Conservation (phyloP, 2,888 invertebrate genomes). For the Dryobotodes eremita region DNA sequence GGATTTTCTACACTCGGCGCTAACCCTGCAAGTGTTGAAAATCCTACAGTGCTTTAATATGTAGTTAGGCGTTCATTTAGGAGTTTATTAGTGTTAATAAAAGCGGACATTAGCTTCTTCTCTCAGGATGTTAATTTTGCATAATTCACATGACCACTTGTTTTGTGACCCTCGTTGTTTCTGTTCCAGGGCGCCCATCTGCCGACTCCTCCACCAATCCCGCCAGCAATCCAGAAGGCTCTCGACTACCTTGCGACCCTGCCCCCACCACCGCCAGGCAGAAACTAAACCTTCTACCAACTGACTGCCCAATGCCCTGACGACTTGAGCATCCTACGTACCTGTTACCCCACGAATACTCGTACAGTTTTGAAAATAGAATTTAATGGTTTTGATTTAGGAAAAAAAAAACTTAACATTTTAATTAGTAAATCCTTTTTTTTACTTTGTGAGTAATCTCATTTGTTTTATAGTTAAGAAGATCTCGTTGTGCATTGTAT, state of each 20-base stretch:
- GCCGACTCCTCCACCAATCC: constrained; percentile 94
- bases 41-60: neutral
- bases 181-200: constrained; percentile 92
- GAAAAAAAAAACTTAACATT: neutral
- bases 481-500: constrained; percentile 55
- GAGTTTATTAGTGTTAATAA: neutral
- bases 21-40: neutral
- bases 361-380: constrained; percentile 78
- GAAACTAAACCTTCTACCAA: constrained; percentile 69
- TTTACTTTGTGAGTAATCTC: constrained; percentile 18
- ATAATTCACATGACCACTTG: neutral
- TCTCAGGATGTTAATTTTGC: neutral
- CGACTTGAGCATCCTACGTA: constrained; percentile 65
- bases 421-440: neutral
- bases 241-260: constrained; percentile 93
- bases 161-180: constrained; percentile 7
- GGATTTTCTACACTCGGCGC: neutral
- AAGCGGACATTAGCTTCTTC: neutral
- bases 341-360: constrained; percentile 72
- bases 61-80: neutral
- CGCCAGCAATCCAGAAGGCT: constrained; percentile 94
- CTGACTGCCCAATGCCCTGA: constrained; percentile 56
- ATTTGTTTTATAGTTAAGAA: constrained; percentile 52
- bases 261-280: constrained; percentile 88
- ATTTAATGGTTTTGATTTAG: constrained; percentile 36